Conservation (phyloP, 2,797 vertebrate species). For the Pipistrellus pygmaeus region DNA sequence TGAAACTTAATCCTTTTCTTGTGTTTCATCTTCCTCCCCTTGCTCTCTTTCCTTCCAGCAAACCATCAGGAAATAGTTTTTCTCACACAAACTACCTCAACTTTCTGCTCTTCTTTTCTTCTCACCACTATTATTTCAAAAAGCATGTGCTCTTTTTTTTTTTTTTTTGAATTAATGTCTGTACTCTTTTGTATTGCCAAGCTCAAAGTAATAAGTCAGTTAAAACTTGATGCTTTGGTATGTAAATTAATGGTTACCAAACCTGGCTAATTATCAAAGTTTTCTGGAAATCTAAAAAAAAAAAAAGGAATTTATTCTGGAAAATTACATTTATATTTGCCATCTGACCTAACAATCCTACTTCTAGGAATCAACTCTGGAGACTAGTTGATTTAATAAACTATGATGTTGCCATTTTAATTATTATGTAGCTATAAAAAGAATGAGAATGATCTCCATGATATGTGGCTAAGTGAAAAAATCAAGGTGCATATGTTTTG, state of each 20-base stretch:
- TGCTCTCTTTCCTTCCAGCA: background rate
- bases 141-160: background rate
- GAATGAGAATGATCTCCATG: background rate
- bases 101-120: background rate
- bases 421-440: background rate
- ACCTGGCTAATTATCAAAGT: background rate
- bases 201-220: background rate
- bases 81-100: background rate
- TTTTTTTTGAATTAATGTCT: background rate
- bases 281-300: background rate
- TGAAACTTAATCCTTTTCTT: background rate
- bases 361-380: background rate
- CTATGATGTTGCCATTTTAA: background rate
- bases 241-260: background rate
- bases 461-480: background rate
- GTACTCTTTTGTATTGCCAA: background rate
- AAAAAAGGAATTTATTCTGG: background rate
- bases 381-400: background rate
- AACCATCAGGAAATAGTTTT: background rate
- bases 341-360: background rate
- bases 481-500: background rate
- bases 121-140: slow-evolving; percentile 8
- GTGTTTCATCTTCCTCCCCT: background rate
- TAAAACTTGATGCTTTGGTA: slow-evolving; percentile 19
- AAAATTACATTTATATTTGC: slow-evolving; percentile 6